Conservation (phyloP, 1,140 invertebrate species). For the Doryteuthis pealeii region DNA sequence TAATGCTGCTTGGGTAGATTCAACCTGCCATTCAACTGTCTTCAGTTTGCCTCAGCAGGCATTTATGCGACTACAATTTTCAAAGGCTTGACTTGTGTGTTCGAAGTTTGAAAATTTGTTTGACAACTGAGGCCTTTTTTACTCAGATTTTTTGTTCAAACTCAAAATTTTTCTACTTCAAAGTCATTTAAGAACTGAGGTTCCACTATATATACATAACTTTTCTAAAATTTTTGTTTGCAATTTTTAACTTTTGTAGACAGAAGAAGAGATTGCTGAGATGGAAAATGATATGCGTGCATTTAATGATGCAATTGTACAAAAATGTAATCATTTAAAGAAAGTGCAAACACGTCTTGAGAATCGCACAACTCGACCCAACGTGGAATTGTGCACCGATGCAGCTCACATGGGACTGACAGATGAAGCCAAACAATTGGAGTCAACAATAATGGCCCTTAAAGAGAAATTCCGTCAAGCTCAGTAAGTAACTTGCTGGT, state of each 20-base stretch:
- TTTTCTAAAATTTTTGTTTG: no score
- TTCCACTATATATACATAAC: no score
- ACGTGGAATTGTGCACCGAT: slow-evolving; percentile 77
- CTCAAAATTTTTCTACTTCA: no score
- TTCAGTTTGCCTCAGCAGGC: no score
- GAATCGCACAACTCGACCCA: slow-evolving; percentile 64
- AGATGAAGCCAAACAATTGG: slow-evolving; percentile 61
- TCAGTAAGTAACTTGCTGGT: slow-evolving; percentile 53
- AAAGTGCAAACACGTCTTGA: slow-evolving; percentile 61
- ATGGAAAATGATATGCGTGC: slow-evolving; percentile 59
- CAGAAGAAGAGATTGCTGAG: slow-evolving; percentile 78
- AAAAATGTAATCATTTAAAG: slow-evolving; percentile 57
- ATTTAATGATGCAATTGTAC: slow-evolving; percentile 56
- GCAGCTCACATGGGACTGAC: slow-evolving; percentile 66
- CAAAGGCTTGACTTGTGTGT: no score
- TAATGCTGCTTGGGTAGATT: no score
- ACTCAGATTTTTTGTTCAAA: no score
- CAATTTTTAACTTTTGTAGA: slow-evolving; percentile 59
- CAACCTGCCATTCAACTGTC: no score
- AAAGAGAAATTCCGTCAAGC: slow-evolving; percentile 60
- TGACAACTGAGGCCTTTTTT: no score
- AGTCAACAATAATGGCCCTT: slow-evolving; percentile 56
- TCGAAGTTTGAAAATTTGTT: no score
- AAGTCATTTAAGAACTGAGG: no score
- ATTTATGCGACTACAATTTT: no score